Percentiles rank a stretch among this genome's conserved stretches.
Conservation (phyloP, 64 coral and sea anemone species). For the Montipora capricornis region DNA sequence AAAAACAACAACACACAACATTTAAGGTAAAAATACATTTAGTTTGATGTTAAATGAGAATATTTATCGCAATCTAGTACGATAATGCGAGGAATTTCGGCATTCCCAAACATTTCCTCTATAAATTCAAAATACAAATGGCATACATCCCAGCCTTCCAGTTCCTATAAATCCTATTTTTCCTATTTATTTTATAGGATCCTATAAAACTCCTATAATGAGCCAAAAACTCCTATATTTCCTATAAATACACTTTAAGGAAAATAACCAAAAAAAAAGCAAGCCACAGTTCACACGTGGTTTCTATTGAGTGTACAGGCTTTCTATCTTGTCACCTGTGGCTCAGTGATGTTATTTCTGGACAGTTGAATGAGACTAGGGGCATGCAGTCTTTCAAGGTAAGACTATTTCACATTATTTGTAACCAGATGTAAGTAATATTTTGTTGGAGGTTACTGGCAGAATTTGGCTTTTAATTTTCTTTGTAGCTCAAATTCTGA, state of each 20-base stretch:
- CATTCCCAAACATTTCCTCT: no score
- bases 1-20: no score
- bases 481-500: background rate
- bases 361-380: background rate
- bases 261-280: background rate
- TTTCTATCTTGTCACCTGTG: conserved; percentile 12
- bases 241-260: conserved; percentile 31
- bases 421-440: background rate
- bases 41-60: no score
- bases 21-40: no score
- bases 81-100: no score
- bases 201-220: conserved; percentile 43
- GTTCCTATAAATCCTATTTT: conserved; percentile 33
- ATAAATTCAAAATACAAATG: background rate
- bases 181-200: conserved; percentile 40
- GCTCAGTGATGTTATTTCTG: conserved; percentile 15
- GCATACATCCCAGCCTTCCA: background rate
- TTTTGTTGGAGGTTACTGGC: conserved; percentile 24
- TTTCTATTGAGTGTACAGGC: background rate
- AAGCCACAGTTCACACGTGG: background rate
- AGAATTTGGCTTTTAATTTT: conserved; percentile 3
- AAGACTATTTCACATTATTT: background rate
- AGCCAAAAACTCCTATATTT: conserved; percentile 46
- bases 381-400: background rate
- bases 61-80: no score